Conservation (phyloP, 2,113 vertebrate species). For the Phrynosoma blainvillii region DNA sequence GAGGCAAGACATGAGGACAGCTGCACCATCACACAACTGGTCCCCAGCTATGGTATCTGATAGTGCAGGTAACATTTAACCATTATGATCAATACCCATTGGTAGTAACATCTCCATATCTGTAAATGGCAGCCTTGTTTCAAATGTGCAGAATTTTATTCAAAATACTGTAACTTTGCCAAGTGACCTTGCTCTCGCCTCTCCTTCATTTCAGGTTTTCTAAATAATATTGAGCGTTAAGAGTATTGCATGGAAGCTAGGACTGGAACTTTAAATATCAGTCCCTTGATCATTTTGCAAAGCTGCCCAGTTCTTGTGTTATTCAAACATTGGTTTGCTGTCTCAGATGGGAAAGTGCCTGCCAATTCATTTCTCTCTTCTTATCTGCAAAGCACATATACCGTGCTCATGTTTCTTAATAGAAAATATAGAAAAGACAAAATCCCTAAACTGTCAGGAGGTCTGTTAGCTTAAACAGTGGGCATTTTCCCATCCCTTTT, state of each 20-base stretch:
- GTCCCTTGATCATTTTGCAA: slow-evolving; percentile 66
- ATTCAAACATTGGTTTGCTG: slow-evolving; percentile 69
- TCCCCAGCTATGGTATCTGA: no score
- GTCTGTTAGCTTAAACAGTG: slow-evolving; percentile 60
- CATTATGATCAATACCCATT: no score
- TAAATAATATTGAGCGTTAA: slow-evolving; percentile 60
- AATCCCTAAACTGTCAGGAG: slow-evolving; percentile 65
- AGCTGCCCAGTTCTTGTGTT: slow-evolving; percentile 67
- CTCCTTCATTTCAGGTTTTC: slow-evolving; percentile 31
- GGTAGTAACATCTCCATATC: no score
- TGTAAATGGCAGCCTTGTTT: slow-evolving; percentile 34
- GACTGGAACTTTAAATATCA: slow-evolving; percentile 66
- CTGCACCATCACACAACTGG: no score
- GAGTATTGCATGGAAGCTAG: slow-evolving; percentile 59
- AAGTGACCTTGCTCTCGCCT: slow-evolving; percentile 51
- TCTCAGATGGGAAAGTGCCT: slow-evolving; percentile 70
- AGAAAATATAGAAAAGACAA: slow-evolving; percentile 61
- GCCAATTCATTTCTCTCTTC: slow-evolving; percentile 74
- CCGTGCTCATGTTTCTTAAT: slow-evolving; percentile 66
- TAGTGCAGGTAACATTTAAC: no score
- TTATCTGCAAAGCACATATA: slow-evolving; percentile 75
- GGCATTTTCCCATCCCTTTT: slow-evolving; percentile 41
- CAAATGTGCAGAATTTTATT: slow-evolving; percentile 58
- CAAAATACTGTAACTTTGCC: slow-evolving; percentile 37
- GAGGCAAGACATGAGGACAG: no score